Percentiles rank a stretch among this genome's conserved stretches.
phyloP scores from a whole-genome alignment of 2,888 invertebrate genomes.

The Beris chalybata region DNA sequence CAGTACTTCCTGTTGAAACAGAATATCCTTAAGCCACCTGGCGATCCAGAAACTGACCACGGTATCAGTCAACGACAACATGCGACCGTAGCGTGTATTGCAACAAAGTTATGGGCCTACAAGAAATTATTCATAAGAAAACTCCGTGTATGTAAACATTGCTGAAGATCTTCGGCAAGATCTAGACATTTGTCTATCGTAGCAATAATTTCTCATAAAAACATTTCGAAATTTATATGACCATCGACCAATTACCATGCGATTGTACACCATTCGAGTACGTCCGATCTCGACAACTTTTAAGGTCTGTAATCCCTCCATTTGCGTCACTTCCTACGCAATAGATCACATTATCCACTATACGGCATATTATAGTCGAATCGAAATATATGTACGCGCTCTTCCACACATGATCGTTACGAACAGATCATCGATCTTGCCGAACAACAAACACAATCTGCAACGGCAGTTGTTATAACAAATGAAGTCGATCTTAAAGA shows the following conservation, averaged over 20 bases:
- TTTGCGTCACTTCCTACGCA: constrained; percentile 38
- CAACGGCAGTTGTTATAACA: too few relatives aligned
- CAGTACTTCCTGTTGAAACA: too few relatives aligned
- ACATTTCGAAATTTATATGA: constrained; percentile 25
- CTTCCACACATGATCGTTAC: constrained; percentile 12
- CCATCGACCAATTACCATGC: constrained; percentile 31
- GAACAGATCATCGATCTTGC: background rate
- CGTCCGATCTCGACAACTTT: constrained; percentile 25
- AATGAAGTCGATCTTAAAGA: too few relatives aligned
- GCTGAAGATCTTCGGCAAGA: background rate
- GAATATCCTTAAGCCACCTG: too few relatives aligned
- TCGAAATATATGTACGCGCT: constrained; percentile 11
- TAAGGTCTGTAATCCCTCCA: constrained; percentile 33
- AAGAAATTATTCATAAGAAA: too few relatives aligned
- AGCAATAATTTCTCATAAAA: constrained; percentile 1
- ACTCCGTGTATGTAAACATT: too few relatives aligned
- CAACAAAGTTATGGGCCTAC: too few relatives aligned
- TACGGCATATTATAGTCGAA: constrained; percentile 24
- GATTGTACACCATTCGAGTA: constrained; percentile 11
- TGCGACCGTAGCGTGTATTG: too few relatives aligned
- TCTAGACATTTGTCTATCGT: constrained; percentile 26
- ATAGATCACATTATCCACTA: constrained; percentile 35
- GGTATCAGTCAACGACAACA: too few relatives aligned
- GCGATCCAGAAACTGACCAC: too few relatives aligned
- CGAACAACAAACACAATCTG: constrained; percentile 27